A percentile compares a stretch with the other conserved stretches of the same genome.
Evolutionary conservation across 2,888 invertebrate species (phyloP).

Genomic region (Drosophila monieri): DNA sequence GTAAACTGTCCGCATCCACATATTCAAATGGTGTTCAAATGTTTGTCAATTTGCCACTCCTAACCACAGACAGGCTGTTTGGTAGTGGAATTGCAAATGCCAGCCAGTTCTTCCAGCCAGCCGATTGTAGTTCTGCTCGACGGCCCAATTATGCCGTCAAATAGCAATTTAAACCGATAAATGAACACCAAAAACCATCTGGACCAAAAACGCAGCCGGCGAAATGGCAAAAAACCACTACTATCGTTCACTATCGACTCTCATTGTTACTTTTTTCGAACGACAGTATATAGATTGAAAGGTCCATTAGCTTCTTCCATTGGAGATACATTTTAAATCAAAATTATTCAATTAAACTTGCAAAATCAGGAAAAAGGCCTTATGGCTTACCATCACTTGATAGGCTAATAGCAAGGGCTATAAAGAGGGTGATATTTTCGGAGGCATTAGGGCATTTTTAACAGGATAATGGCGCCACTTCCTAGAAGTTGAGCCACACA

Average conservation of each 20-base stretch:
- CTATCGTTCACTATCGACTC: conserved; percentile 7
- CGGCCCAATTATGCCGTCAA: conserved; percentile 43
- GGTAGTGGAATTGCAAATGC: conserved; percentile 26
- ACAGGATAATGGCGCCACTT: conserved; percentile 18
- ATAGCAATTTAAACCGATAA: conserved; percentile 41
- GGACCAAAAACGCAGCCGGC: conserved; percentile 1
- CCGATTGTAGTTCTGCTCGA: conserved; percentile 43
- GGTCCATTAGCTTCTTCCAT: not conserved
- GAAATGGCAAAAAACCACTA: conserved; percentile 16
- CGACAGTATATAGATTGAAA: not conserved
- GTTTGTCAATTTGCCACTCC: conserved; percentile 55
- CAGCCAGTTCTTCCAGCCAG: conserved; percentile 7
- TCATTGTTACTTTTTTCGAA: not conserved
- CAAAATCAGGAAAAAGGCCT: not conserved
- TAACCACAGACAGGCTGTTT: conserved; percentile 29
- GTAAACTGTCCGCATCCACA: conserved; percentile 32
- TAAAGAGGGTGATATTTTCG: not conserved
- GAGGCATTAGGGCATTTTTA: conserved; percentile 3
- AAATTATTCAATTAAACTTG: not conserved
- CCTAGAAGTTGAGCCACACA: conserved; percentile 17
- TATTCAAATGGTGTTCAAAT: conserved; percentile 44
- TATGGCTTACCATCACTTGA: not conserved
- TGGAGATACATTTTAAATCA: not conserved
- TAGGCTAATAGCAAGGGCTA: not conserved
- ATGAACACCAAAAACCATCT: conserved; percentile 24